A percentile compares a stretch with the other conserved stretches of the same genome.
Evolutionary conservation across 1,140 invertebrate genomes (phyloP).

Genomic region (Goniozus legneri): DNA sequence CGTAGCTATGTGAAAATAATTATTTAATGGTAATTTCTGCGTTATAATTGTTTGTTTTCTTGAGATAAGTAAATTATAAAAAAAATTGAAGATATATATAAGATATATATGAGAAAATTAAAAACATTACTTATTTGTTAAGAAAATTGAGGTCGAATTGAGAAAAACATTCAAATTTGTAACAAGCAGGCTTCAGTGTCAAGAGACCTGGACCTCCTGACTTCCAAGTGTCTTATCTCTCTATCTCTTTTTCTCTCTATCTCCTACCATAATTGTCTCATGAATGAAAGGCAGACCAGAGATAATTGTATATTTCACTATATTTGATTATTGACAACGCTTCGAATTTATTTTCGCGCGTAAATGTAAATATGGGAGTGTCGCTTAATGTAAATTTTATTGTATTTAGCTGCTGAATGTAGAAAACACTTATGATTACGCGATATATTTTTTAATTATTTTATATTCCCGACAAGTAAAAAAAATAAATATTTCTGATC

Average conservation of each 20-base stretch:
- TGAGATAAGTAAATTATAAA: conserved; percentile 38
- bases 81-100: conserved; percentile 37
- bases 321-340: conserved; percentile 7
- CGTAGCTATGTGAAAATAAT: conserved; percentile 32
- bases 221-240: conserved; percentile 50
- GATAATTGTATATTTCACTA: too few species aligned
- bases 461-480: too few species aligned
- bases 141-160: conserved; percentile 36
- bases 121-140: conserved; percentile 38
- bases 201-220: conserved; percentile 35
- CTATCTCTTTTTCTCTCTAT: conserved; percentile 20
- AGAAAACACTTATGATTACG: too few species aligned
- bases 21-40: conserved; percentile 41
- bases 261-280: conserved; percentile 39
- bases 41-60: conserved; percentile 34
- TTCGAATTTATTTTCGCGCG: conserved; percentile 3
- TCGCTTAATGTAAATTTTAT: too few species aligned
- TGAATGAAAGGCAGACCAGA: conserved; percentile 36
- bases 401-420: too few species aligned
- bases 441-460: too few species aligned
- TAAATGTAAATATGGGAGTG: not conserved
- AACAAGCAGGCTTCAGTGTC: conserved; percentile 30
- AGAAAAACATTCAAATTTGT: conserved; percentile 45
- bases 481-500: conserved; percentile 37
- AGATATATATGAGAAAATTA: conserved; percentile 37